Base-by-base conservation (phyloP, 2,888 invertebrate genomes). In the Diarsia rubi region DNA sequence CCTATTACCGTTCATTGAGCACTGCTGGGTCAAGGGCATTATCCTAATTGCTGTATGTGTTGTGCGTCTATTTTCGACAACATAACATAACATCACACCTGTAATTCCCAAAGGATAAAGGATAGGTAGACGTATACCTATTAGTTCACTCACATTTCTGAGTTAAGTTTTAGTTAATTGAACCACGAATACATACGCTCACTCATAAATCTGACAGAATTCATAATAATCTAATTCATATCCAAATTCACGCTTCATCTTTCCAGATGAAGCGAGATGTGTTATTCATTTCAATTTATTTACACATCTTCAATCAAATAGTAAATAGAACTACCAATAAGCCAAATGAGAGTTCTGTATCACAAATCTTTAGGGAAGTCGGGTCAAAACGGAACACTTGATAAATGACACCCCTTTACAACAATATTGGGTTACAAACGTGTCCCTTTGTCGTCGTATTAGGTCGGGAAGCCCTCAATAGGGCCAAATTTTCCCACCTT, bases 401-500 rank as follows among this genome's bases (percentile, higher is more conserved):
- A 94, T 92, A 93, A 92, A 94, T 93, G 91, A 90, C 86, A 63
- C 81, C 62, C 80, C 88, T 89, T 91, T 90, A 91, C 89, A 92
- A 91, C 91, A 91, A 92, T 92, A 93, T 93, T 91, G 91, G 90
- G 92, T 90, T 91, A 92, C 93, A 92, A 93, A 91, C 89, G 90
- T 88, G 90, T 89, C 92, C 91, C 89, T 93, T 92, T 92, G 92
- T 92, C 88, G 84, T 80, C 86, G 90, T 90, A 91, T 92, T 92
- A 91, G 86, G 88, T 76, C 82, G 86, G 88, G 89, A 88, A 88
- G 87, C 90, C 83, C 85, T 91, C 90, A 91, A 92, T 92, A 86
- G 89, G 75, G 82, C 83, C 89, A 88, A 92, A 92, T 92, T 91
- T 90, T 84, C 87, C 81, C 90, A 91, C 91, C 91, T 89, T 87